Base-by-base conservation (phyloP, 2,888 invertebrate genomes). In the Hedya salicella region DNA sequence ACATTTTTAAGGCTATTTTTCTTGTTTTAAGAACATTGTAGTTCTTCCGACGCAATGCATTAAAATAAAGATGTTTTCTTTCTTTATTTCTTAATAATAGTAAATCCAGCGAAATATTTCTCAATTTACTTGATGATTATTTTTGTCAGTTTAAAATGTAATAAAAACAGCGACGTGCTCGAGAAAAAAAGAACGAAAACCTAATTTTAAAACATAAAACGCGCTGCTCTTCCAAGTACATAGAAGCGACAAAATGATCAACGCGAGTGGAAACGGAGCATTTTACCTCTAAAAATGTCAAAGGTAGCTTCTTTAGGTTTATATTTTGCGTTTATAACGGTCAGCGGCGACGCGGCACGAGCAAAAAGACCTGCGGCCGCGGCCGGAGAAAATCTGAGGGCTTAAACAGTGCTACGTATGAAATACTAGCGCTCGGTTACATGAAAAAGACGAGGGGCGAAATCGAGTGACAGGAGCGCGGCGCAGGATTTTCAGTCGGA, bases 301-400 rank as follows among this genome's bases (percentile, higher is more conserved):
- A 91, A 91, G 87, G 87, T 89, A 85, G 84, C 85, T 88, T 87
- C 89, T 90, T 89, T 88, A 80, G 86, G 88, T 89, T 90, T 91
- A 90, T 89, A 91, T 92, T 92, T 92, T 90, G 89, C 89, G 89
- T 90, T 89, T 88, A 89, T 88, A 87, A 89, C 86, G 91, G 91
- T 88, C 90, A 90, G 80, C 85, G 84, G 82, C 85, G 82, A 84
- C 80, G 84, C 78, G 83, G 84, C 81, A 86, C 78, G 84, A 89
- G 83, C 83, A 91, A 91, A 91, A 91, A 89, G 88, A 84, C 77
- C 75, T 75, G 77, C 85, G 85, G 82, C 84, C 86, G 83, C 87
- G 84, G 88, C 86, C 85, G 87, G 90, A 89, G 90, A 87, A 91
- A 91, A 91, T 91, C 92, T 90, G 89, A 87, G 91, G 88, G 92